These are phyloP conservation scores for Danio albolineatus DNA, from an alignment of 2,797 vertebrate genomes.

Conservation along the genomic window DNA sequence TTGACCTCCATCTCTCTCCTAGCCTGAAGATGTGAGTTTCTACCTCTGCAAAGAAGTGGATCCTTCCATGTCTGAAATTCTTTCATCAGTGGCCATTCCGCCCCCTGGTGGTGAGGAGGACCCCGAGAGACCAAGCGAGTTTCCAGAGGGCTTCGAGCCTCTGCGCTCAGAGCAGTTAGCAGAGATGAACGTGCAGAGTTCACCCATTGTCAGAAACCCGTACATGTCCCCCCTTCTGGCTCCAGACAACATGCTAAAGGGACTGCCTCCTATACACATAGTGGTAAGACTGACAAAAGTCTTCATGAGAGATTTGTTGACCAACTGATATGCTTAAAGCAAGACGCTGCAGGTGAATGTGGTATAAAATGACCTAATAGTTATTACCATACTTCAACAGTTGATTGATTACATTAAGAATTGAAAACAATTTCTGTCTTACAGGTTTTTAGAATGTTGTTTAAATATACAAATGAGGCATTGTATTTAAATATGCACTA, in stretches of 20 bases:
- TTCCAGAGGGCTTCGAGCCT: constrained; percentile 86
- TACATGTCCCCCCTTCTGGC: constrained; percentile 93
- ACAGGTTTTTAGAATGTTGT: too few species aligned
- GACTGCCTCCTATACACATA: constrained; percentile 82
- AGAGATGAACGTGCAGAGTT: constrained; percentile 78
- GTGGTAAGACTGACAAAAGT: constrained; percentile 70
- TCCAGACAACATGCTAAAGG: constrained; percentile 86
- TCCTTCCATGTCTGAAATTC: constrained; percentile 54
- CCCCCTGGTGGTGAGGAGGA: constrained; percentile 69
- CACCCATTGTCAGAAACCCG: constrained; percentile 86
- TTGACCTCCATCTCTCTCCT: too few species aligned
- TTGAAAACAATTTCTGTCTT: too few species aligned
- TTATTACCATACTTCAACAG: too few species aligned
- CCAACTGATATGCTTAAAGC: background rate
- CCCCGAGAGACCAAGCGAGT: constrained; percentile 68
- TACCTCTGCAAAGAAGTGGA: constrained; percentile 73
- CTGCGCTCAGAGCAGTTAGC: constrained; percentile 81
- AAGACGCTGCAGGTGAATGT: too few species aligned
- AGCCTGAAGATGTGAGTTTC: constrained; percentile 78
- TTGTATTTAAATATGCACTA: too few species aligned
- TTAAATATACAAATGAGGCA: too few species aligned
- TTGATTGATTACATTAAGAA: too few species aligned
- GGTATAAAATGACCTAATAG: too few species aligned
- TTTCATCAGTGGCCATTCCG: constrained; percentile 75
- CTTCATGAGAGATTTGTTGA: background rate